Evolutionary conservation across 2,888 invertebrate genomes (phyloP), one percentile per base, ranked within the genome.

Genomic region (Chrysopilus asiliformis): DNA sequence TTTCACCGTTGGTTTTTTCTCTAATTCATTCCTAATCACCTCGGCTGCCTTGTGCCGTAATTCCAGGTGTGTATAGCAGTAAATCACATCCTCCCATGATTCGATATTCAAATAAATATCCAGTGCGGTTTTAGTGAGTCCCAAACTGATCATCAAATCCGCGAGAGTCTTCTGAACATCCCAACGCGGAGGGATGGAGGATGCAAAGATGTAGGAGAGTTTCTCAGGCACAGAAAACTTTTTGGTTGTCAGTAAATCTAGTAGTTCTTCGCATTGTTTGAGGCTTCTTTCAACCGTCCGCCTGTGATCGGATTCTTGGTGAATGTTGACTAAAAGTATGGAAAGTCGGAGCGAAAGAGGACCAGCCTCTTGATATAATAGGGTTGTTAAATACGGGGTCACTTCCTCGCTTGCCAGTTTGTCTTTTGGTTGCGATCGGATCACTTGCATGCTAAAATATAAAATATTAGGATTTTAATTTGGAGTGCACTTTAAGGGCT

Each of bases 81-180:
- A 71, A 36, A 98, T 85, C 18, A 91, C 85, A 45, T 90, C 81
- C 51, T 94, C 89, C 94, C 95, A 98, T 16, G 83, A 64, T 47
- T 85, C 72, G 16, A 94, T 65, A 32, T 71, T 66, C 16, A 77
- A 63, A 56, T 78, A 90, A 35, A 84, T 65, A 44, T 87, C 84
- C 14, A 91, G 64, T 2, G 93, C 91, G 4, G 79, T 76, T 58
- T 90, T 90, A 3, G 81, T 73, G 43, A 86, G 70, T 7, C 93
- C 94, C 33, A 93, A 57, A 45, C 79, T 79, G 2, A 85, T 57
- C 56, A 89, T 72, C 36, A 90, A 55, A 47, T 85, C 78, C 0
- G 82, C 93, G 25, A 89, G 67, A 45, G 79, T 76, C 46, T 75
- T 71, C 54, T 84, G 76, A 49, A 86, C 71, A 34, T 68, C 68